Conservation (phyloP, 2,888 invertebrate species). For the Chrysolina haemoptera region DNA sequence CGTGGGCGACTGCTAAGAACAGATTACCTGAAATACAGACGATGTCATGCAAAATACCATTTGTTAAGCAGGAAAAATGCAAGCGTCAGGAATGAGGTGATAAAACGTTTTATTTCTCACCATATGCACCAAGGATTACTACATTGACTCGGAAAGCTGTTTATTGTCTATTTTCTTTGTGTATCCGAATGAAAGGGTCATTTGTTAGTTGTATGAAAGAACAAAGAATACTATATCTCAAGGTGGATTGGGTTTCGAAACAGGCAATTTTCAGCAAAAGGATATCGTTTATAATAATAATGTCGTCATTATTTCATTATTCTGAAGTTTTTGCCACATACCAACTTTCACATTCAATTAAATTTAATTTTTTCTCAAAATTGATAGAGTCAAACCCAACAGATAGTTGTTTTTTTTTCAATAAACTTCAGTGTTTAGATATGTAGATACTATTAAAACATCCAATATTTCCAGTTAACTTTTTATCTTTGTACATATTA, state of each 20-base stretch:
- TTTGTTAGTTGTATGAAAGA: conserved; percentile 5
- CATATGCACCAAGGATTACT: conserved; percentile 7
- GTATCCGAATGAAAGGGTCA: background rate
- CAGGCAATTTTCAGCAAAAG: background rate
- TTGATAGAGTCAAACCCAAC: too few relatives aligned
- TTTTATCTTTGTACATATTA: too few relatives aligned
- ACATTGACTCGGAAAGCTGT: background rate
- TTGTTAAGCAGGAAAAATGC: background rate
- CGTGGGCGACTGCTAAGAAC: conserved; percentile 13
- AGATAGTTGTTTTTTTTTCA: too few relatives aligned
- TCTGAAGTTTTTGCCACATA: too few relatives aligned
- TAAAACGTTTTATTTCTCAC: conserved; percentile 14
- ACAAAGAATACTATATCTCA: conserved; percentile 3
- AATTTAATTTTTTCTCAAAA: too few relatives aligned
- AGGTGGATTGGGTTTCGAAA: conserved; percentile 12
- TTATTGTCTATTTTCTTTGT: conserved; percentile 21
- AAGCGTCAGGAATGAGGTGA: conserved; percentile 16
- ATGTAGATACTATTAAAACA: too few relatives aligned
- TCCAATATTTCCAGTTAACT: too few relatives aligned
- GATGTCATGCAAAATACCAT: conserved; percentile 17
- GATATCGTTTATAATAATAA: background rate
- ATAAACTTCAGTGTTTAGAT: too few relatives aligned
- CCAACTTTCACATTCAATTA: too few relatives aligned
- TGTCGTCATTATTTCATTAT: background rate
- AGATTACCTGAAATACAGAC: conserved; percentile 7